These are phyloP conservation scores for Ochotona curzoniae DNA, from an alignment of 2,113 vertebrate species.

Conservation along the genomic window DNA sequence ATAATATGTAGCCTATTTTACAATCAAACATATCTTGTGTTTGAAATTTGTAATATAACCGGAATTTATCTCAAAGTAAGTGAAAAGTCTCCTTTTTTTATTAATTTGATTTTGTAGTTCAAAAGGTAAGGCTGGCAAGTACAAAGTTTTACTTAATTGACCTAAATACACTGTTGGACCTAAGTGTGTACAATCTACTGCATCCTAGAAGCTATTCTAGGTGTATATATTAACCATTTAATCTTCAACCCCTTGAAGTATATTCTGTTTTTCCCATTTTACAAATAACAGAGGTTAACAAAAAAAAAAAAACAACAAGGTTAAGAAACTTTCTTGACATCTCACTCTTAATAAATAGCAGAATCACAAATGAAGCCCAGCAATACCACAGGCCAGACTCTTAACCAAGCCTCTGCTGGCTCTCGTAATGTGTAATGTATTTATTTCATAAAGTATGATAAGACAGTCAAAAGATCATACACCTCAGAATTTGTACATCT, in stretches of 20 bases:
- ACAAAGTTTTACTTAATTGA: slow-evolving; percentile 34
- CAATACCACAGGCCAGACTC: background rate
- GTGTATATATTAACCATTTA: slow-evolving; percentile 24
- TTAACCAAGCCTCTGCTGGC: background rate
- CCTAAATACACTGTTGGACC: background rate
- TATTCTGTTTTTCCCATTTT: background rate
- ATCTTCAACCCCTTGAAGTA: background rate
- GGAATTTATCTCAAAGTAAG: slow-evolving; percentile 13
- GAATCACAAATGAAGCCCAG: background rate
- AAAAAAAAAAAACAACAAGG: background rate
- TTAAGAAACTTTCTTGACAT: background rate
- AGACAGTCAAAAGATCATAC: background rate
- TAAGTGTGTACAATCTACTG: background rate
- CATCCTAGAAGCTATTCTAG: background rate
- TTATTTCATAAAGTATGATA: background rate
- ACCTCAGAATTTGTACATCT: slow-evolving; percentile 17
- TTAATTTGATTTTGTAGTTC: background rate
- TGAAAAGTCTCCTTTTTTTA: slow-evolving; percentile 24
- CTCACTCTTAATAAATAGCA: background rate
- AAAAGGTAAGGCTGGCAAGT: background rate
- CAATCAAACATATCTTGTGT: background rate
- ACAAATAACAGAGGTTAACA: background rate
- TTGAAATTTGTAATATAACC: background rate
- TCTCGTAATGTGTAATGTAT: background rate
- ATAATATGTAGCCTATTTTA: slow-evolving; percentile 23